Conservation (phyloP, 2,113 vertebrate species). For the Paratilapia polleni region DNA sequence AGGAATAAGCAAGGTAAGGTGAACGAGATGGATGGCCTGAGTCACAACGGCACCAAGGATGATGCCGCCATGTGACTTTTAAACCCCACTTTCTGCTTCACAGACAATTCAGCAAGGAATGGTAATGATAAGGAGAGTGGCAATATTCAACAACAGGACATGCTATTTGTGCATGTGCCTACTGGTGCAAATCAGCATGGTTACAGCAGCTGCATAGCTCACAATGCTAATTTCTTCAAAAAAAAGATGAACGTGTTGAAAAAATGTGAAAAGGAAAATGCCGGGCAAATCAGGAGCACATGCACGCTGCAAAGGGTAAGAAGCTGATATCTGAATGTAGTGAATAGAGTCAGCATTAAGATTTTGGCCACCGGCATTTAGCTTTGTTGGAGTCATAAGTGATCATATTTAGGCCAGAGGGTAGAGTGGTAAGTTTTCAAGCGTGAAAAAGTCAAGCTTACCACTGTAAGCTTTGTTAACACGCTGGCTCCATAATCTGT, state of each 20-base stretch:
- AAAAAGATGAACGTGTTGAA: not conserved
- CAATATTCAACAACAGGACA: not conserved
- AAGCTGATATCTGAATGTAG: too few species aligned
- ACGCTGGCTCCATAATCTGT: not conserved
- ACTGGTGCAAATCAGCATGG: not conserved
- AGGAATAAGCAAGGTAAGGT: conserved; percentile 31
- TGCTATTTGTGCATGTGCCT: not conserved
- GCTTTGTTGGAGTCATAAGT: not conserved
- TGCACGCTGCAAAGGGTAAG: not conserved
- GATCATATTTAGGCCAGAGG: not conserved
- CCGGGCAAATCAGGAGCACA: too few species aligned
- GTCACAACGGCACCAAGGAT: conserved; percentile 18
- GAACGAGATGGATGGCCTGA: conserved; percentile 56
- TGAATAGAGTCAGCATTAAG: not conserved
- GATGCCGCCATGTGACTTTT: conserved; percentile 6
- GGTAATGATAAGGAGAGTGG: not conserved
- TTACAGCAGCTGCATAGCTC: not conserved
- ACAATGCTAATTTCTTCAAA: not conserved
- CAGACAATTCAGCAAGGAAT: not conserved
- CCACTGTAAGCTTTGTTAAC: not conserved
- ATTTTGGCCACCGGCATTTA: not conserved
- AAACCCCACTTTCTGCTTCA: not conserved
- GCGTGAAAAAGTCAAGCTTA: too few species aligned
- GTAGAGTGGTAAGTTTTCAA: not conserved
- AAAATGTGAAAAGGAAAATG: not conserved